Percentiles rank a stretch among this genome's conserved stretches.
These are phyloP conservation scores for Lagodon rhomboides DNA, from an alignment of 2,797 vertebrate species.

Conservation along the genomic window DNA sequence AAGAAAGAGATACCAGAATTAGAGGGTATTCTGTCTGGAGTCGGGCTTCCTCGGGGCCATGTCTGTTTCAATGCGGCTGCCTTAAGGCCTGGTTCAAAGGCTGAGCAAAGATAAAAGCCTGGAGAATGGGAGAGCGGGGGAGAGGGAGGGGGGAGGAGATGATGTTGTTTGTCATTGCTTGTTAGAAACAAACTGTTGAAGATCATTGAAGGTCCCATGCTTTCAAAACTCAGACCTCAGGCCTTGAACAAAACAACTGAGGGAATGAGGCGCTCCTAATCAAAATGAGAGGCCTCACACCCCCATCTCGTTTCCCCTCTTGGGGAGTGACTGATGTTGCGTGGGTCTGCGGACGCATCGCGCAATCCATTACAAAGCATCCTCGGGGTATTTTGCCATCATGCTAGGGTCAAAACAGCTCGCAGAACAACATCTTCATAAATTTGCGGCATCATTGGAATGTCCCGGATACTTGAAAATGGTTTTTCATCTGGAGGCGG, in stretches of 20 bases:
- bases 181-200: conserved; percentile 72
- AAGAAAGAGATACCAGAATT: conserved; percentile 47
- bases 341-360: conserved; percentile 11
- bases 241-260: conserved; percentile 63
- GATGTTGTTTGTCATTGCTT: conserved; percentile 74
- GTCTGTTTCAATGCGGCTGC: conserved; percentile 60
- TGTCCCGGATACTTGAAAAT: conserved; percentile 45
- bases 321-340: conserved; percentile 59
- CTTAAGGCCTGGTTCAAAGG: conserved; percentile 74
- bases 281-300: conserved; percentile 63
- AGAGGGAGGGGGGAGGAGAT: conserved; percentile 13
- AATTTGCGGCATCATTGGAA: conserved; percentile 55
- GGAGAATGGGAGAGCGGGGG: conserved; percentile 34
- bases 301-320: conserved; percentile 35
- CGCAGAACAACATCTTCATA: conserved; percentile 73
- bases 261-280: conserved; percentile 55
- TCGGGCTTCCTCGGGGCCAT: conserved; percentile 56
- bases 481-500: conserved; percentile 38
- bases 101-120: conserved; percentile 73
- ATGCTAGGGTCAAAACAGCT: conserved; percentile 60
- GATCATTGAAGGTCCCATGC: conserved; percentile 57
- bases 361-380: conserved; percentile 58
- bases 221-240: conserved; percentile 62
- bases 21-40: conserved; percentile 53
- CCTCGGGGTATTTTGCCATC: conserved; percentile 65